These are phyloP conservation scores for Cephalopholis sonnerati DNA, from an alignment of 2,113 vertebrate genomes.

Conservation along the genomic window DNA sequence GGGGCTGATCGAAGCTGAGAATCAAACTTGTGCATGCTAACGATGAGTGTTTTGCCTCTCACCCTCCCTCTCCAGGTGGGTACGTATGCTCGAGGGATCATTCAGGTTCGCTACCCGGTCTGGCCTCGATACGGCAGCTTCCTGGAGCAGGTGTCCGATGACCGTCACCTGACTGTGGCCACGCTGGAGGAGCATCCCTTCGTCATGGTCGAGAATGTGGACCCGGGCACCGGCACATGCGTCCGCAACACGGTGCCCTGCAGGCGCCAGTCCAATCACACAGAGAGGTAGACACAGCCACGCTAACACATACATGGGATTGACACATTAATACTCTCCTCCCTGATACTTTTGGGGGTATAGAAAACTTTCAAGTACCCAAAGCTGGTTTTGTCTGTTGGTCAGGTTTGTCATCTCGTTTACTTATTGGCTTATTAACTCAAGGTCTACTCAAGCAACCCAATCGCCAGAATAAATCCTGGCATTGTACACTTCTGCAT, in stretches of 20 bases:
- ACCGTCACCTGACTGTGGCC: slow-evolving; percentile 95
- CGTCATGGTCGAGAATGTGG: slow-evolving; percentile 96
- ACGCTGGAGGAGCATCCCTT: slow-evolving; percentile 98
- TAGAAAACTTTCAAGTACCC: background rate
- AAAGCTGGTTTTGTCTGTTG: background rate
- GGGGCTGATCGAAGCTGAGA: slow-evolving; percentile 1
- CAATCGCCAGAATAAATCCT: no score
- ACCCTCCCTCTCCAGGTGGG: slow-evolving; percentile 88
- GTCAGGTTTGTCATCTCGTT: background rate
- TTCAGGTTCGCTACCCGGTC: slow-evolving; percentile 96
- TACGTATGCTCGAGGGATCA: slow-evolving; percentile 91
- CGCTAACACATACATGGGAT: background rate
- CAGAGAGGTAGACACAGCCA: slow-evolving; percentile 85
- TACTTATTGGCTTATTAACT: background rate
- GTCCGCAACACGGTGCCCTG: slow-evolving; percentile 98
- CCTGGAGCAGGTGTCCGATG: slow-evolving; percentile 92
- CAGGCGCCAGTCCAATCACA: slow-evolving; percentile 93
- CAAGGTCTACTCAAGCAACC: background rate
- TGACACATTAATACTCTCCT: no score
- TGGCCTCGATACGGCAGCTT: slow-evolving; percentile 96
- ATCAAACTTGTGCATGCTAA: background rate
- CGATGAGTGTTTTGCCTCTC: background rate
- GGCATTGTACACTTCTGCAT: no score
- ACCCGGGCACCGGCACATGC: slow-evolving; percentile 92
- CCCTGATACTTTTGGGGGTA: background rate